Percentiles rank a stretch among this genome's conserved stretches.
These are phyloP conservation scores for Globodera ellingtonae DNA, from an alignment of 1,140 invertebrate genomes.

Conservation along the genomic window DNA sequence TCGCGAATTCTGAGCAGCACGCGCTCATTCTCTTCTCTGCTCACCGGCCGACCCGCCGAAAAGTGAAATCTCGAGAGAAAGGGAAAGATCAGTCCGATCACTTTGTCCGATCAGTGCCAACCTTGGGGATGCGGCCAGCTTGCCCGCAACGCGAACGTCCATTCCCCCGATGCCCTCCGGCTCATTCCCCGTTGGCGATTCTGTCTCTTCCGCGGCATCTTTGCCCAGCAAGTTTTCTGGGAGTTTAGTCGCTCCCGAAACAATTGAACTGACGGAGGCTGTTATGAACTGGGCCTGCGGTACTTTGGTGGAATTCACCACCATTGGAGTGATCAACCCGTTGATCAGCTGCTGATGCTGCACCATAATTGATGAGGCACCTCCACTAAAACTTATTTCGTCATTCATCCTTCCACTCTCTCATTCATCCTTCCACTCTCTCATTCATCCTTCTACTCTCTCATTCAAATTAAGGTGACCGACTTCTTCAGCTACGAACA, in stretches of 20 bases:
- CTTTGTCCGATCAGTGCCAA: slow-evolving; percentile 15
- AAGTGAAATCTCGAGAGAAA: slow-evolving; percentile 48
- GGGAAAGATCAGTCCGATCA: not conserved
- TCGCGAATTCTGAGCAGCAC: slow-evolving; percentile 27
- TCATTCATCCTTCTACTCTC: no score
- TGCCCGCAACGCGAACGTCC: not conserved
- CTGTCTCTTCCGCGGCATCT: not conserved
- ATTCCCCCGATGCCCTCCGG: not conserved
- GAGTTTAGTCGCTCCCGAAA: not conserved
- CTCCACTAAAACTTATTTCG: not conserved
- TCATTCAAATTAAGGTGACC: slow-evolving; percentile 73
- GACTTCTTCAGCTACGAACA: slow-evolving; percentile 99
- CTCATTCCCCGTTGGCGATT: slow-evolving; percentile 8
- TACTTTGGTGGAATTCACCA: not conserved
- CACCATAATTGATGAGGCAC: not conserved
- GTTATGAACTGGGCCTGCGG: not conserved
- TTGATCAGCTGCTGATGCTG: not conserved
- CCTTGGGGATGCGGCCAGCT: not conserved
- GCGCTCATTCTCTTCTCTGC: slow-evolving; percentile 45
- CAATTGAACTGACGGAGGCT: not conserved
- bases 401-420: no score
- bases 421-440: no score
- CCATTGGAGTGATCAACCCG: not conserved
- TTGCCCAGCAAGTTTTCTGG: not conserved
- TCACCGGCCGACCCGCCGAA: slow-evolving; percentile 41